Evolutionary conservation across 2,888 invertebrate species (phyloP).

Genomic region (Drosophila austrosaltans): DNA sequence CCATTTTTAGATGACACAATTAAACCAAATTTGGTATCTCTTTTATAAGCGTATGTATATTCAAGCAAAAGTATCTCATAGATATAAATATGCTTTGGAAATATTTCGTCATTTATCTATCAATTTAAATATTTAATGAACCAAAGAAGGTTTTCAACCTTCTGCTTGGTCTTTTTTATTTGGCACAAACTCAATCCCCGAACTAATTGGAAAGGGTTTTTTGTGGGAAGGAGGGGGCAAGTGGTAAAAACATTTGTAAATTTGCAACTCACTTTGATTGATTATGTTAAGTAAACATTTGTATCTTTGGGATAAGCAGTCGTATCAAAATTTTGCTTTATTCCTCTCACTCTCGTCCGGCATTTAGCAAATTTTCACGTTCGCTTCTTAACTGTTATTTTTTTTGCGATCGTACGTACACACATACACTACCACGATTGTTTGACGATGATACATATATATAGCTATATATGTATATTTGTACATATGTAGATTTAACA

Average conservation of each 20-base stretch:
- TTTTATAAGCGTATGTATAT: constrained; percentile 1
- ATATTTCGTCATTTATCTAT: constrained; percentile 41
- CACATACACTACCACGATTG: background rate
- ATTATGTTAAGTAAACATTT: constrained; percentile 14
- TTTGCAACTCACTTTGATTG: constrained; percentile 57
- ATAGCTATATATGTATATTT: constrained; percentile 13
- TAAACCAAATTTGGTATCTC: constrained; percentile 39
- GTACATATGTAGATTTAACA: constrained; percentile 5
- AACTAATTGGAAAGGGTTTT: constrained; percentile 17
- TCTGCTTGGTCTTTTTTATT: background rate
- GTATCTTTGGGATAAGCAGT: constrained; percentile 6
- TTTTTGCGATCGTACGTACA: constrained; percentile 35
- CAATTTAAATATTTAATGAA: constrained; percentile 71
- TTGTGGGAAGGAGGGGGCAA: background rate
- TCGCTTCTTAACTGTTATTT: constrained; percentile 50
- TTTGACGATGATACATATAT: background rate
- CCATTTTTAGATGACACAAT: constrained; percentile 42
- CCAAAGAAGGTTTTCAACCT: constrained; percentile 27
- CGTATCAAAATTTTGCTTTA: background rate
- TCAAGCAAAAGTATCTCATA: constrained; percentile 3
- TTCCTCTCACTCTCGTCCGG: constrained; percentile 13
- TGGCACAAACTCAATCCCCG: constrained; percentile 42
- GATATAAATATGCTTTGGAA: background rate
- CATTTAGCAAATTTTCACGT: constrained; percentile 38
- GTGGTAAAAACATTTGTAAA: background rate